Percentiles rank a stretch among this genome's conserved stretches.
Evolutionary conservation across 2,888 invertebrate species (phyloP).

Genomic region (Cephus pulcher): DNA sequence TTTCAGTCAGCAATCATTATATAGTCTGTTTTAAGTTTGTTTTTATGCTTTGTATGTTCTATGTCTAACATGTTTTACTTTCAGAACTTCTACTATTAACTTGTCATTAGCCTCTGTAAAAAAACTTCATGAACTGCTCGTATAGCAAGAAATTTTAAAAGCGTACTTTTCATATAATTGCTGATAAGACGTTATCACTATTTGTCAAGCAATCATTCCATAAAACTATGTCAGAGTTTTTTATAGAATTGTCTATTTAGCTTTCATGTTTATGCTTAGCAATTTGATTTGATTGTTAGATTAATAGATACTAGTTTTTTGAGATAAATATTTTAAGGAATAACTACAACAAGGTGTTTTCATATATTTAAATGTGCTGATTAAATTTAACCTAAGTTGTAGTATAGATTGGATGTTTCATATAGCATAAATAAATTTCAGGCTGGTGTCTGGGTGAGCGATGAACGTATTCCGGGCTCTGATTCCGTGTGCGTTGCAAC

Average conservation of each 20-base stretch:
- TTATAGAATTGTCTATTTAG: neutral
- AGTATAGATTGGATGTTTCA: neutral
- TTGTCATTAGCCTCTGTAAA: neutral
- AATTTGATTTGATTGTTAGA: neutral
- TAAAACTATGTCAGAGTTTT: neutral
- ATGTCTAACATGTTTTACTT: neutral
- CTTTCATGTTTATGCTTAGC: neutral
- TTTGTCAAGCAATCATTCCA: neutral
- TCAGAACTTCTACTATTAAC: neutral
- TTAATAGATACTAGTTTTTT: neutral
- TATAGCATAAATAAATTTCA: constrained; percentile 41
- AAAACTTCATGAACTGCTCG: neutral
- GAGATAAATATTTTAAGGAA: neutral
- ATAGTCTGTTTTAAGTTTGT: neutral
- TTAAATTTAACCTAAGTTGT: neutral
- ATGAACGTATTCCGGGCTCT: constrained; percentile 73
- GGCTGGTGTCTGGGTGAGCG: constrained; percentile 71
- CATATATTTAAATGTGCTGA: neutral
- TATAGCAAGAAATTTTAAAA: neutral
- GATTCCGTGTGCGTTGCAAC: constrained; percentile 72
- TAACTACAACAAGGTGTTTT: neutral
- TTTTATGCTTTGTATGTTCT: neutral
- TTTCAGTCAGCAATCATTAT: neutral
- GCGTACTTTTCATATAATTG: neutral
- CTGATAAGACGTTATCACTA: neutral